Evolutionary conservation across 2,888 invertebrate genomes (phyloP), one percentile per base, ranked within the genome.

Genomic region (Dynastes grantii): DNA sequence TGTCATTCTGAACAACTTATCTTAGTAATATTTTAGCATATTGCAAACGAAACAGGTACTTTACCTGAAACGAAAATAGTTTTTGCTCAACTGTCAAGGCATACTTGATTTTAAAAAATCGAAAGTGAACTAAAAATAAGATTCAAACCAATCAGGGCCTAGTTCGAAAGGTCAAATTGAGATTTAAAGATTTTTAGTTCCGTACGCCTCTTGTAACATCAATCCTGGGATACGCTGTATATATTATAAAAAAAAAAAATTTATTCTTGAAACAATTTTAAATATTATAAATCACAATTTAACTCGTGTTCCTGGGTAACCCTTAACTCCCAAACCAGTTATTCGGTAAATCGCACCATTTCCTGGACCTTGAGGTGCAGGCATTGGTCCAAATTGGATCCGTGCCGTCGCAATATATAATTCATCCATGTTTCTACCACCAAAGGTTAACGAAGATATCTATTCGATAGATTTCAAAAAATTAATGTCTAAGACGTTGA

Each of bases 401-500:
- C 88, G 88, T 0, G 93, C 94, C 0, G 92, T 91, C 2, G 95
- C 95, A 63, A 95, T 94, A 87, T 90, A 95, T 76, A 95, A 88
- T 80, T 91, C 91, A 83, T 94, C 94, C 77, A 93, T 88, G 81
- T 90, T 89, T 4, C 90, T 89, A 0, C 95, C 95, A 1, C 95
- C 95, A 88, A 93, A 95, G 22, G 94, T 93, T 22, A 90, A 92
- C 0, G 95, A 95, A 0, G 95, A 95, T 67, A 85, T 83, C 86
- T 86, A 73, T 27, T 22, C 16, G 8, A 58, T 22, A 82, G 83
- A 79, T 5, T 37, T 37, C 4, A 78, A 63, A 49, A 4, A 51
- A 61, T 79, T 68, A 61, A 16, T 3, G 16, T 9, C 37, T 16
- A 37, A 3, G 40, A 37, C 8, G 5, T 8, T 40, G 16, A 51